phyloP scores from a whole-genome alignment of 2,113 vertebrate species.

The Dryoscopus gambensis region DNA sequence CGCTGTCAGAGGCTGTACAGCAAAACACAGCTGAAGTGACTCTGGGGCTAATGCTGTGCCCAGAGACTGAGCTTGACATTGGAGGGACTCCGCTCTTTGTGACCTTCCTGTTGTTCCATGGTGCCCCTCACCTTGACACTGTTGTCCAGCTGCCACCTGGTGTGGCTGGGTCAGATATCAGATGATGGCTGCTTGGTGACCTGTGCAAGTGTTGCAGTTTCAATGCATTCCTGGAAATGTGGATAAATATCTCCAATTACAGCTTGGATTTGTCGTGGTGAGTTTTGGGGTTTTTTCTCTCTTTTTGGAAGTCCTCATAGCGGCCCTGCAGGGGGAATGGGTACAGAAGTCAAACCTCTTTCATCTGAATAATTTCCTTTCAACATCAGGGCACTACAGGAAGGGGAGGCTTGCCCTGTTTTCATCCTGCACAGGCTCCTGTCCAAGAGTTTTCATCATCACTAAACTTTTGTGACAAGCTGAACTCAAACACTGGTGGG shows the following conservation, averaged over 20 bases:
- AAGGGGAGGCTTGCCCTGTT: background rate
- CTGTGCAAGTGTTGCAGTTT: background rate
- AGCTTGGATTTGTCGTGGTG: background rate
- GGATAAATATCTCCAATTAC: background rate
- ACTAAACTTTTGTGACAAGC: background rate
- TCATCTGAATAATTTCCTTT: background rate
- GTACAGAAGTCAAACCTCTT: background rate
- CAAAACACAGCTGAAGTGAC: background rate
- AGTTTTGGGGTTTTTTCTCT: too few species aligned
- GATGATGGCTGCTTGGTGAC: background rate
- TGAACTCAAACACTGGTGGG: background rate
- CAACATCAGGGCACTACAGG: background rate
- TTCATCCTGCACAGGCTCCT: background rate
- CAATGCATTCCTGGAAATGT: background rate
- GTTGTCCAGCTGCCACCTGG: background rate
- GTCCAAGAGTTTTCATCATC: background rate
- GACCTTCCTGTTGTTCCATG: rapidly evolving
- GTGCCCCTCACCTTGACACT: background rate
- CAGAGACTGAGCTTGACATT: background rate
- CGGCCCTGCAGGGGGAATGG: background rate
- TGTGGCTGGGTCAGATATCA: background rate
- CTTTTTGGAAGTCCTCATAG: background rate
- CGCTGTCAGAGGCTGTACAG: background rate
- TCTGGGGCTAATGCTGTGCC: background rate
- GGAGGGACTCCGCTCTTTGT: background rate